Evolutionary conservation across 2,797 vertebrate species (phyloP), one percentile per base, ranked within the genome.

Genomic region (Ctenosaura bakeri): DNA sequence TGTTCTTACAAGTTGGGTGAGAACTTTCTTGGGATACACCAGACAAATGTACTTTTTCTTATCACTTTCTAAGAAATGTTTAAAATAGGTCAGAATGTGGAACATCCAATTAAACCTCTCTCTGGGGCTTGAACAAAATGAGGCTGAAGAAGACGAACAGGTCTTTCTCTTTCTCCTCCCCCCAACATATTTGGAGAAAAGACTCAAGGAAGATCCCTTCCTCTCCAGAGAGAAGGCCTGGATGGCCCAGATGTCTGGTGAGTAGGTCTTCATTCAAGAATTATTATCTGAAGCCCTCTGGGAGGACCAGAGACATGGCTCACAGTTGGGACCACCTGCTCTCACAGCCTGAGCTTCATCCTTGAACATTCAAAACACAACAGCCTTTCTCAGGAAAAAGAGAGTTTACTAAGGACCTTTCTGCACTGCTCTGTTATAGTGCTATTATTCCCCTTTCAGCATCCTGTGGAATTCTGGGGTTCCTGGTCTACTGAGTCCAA

Each of bases 371-470:
- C 8, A 56, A 79, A 50, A 6, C 14, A 24, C 2, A 42, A 1
- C 6, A 20, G 90, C 85, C 79, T 42, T 12, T 66, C 29, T 52
- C 32, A 62, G 91, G 16, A 56, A 93, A 85, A 69, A 8, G 85
- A 77, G 88, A 54, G 52, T 54, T 24, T 89, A 50, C 66, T 3
- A 46, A 46, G 42, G 42, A 46, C 42, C 42, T 46, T 46, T 46
- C 42, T 46, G 42, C 42, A 46, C 42, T 46, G 2, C 42, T 3
- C 42, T 46, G 42, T 46, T 46, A 46, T 46, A 46, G 42, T 46
- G 4, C 42, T 46, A 46, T 46, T 46, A 46, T 46, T 46, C 42
- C 2, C 3, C 42, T 46, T 46, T 46, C 42, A 46, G 42, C 42
- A 46, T 46, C 42, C 42, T 46, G 42, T 46, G 42, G 42, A 46